Conservation (phyloP, 2,113 vertebrate species). For the Colinus virginianus region DNA sequence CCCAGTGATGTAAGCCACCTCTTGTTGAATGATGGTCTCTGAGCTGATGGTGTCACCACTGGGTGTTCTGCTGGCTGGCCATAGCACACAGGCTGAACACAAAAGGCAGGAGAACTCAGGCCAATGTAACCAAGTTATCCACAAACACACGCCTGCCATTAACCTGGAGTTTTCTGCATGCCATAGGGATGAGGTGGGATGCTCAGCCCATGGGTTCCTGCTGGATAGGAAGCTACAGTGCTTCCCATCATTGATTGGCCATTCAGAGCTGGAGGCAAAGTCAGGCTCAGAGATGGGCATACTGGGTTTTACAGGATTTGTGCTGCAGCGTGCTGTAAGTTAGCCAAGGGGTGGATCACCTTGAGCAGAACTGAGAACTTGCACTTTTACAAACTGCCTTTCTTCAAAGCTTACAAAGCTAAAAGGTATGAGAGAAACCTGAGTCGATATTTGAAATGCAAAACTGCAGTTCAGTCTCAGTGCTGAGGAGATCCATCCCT, state of each 20-base stretch:
- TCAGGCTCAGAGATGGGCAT: background rate
- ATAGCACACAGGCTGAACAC: background rate
- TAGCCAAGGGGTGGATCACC: slow-evolving; percentile 30
- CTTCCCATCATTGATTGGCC: slow-evolving; percentile 51
- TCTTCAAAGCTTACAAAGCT: slow-evolving; percentile 35
- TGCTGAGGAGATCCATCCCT: background rate
- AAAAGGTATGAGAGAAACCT: background rate
- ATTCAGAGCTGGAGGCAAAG: slow-evolving; percentile 10
- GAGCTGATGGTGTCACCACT: background rate
- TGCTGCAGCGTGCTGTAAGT: background rate
- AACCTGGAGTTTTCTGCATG: accelerated
- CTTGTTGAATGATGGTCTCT: background rate
- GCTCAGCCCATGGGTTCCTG: background rate
- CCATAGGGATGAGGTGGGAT: background rate
- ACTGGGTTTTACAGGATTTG: slow-evolving; percentile 6
- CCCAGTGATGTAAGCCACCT: slow-evolving; percentile 15
- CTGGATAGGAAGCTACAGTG: slow-evolving; percentile 3
- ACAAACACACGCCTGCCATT: background rate
- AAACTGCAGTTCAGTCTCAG: background rate
- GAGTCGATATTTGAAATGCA: background rate
- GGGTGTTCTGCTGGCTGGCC: background rate
- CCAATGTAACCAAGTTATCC: background rate
- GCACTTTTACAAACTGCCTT: background rate
- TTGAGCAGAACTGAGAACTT: slow-evolving; percentile 10
- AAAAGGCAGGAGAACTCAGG: background rate